Base-by-base conservation (phyloP, 1,140 invertebrate genomes). In the Psilanteris sp. region DNA sequence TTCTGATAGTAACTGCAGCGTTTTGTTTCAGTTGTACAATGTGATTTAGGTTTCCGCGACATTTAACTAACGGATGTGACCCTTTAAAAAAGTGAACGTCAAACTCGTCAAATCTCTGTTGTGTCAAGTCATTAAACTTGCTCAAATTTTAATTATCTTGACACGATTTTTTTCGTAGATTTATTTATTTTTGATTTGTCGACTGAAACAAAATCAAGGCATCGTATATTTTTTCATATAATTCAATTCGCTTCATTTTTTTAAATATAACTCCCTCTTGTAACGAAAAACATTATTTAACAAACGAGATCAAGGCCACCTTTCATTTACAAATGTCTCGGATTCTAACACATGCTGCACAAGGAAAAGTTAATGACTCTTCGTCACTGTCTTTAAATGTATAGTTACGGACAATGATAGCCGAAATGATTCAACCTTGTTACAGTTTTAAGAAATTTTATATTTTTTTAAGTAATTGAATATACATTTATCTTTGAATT, bases 381-480 rank as follows among this genome's bases (percentile, higher is more conserved):
- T 68, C 37, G 24, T 15, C 9, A 10, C 10, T 18, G 39, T 27
- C 44, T 70, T 73, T 52, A 59, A 39, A 46, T n/a, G n/a, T n/a
- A n/a, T n/a, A n/a, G n/a, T n/a, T n/a, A n/a, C n/a, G n/a, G n/a
- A n/a, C n/a, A n/a, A n/a, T n/a, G n/a, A 73, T 78, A 77, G 79
- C 66, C 72, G 39, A 59, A 66, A 61, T 74, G 68, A 57, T 78
- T 74, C 59, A 37, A 70, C 57, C 77, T 71, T 57, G 57, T 77
- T 77, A 70, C 61, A 67, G 68, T 39, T 68, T 67, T n/a, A n/a
- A n/a, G n/a, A n/a, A n/a, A n/a, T n/a, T n/a, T n/a, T n/a, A n/a
- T n/a, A n/a, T n/a, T n/a, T n/a, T n/a, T n/a, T n/a, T n/a, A n/a
- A n/a, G n/a, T n/a, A n/a, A n/a, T n/a, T n/a, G n/a, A n/a, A n/a